Conservation (phyloP, 2,888 invertebrate species). For the Tenthredo livida region DNA sequence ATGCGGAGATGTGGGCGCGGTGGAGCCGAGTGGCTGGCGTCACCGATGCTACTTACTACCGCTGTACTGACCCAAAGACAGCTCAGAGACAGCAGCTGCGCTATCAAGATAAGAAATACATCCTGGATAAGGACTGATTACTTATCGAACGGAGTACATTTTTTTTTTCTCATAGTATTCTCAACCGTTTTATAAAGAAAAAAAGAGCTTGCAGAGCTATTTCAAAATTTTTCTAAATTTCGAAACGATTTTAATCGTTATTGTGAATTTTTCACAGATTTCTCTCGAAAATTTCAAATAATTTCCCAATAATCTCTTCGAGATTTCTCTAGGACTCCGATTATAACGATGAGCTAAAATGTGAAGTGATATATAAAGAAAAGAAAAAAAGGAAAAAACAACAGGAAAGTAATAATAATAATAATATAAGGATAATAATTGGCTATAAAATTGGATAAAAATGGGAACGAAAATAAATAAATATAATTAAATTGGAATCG, state of each 20-base stretch:
- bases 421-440: neutral
- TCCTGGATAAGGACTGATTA: neutral
- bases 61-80: constrained; percentile 27
- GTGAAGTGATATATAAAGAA: neutral
- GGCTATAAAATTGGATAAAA: neutral
- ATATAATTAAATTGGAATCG: neutral
- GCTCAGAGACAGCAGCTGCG: neutral
- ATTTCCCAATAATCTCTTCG: neutral
- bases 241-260: neutral
- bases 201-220: neutral
- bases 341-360: neutral
- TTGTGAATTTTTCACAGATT: neutral
- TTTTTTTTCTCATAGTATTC: neutral
- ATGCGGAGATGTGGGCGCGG: constrained; percentile 52
- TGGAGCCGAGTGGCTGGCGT: constrained; percentile 27
- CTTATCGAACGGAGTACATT: neutral
- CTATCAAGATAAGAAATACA: neutral
- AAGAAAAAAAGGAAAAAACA: too few species aligned
- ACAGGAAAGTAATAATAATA: neutral
- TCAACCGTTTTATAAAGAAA: neutral
- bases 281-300: neutral
- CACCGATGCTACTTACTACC: constrained; percentile 10
- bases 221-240: neutral
- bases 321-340: neutral
- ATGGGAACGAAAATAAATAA: neutral